Evolutionary conservation across 1,140 invertebrate genomes (phyloP).

Genomic region (Triops cancriformis): DNA sequence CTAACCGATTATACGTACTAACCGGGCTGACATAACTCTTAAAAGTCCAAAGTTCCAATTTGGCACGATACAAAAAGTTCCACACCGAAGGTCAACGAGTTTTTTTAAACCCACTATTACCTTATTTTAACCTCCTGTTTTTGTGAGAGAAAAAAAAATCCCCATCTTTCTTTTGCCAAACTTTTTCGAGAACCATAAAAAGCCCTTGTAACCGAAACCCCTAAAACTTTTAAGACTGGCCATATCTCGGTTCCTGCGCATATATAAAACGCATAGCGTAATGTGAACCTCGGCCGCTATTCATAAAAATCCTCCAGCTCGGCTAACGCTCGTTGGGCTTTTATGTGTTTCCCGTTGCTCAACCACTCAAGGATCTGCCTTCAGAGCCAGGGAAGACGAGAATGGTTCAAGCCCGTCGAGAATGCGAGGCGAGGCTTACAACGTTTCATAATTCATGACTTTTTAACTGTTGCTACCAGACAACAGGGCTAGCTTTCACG

Average conservation of each 20-base stretch:
- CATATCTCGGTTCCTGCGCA: neutral
- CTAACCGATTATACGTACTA: neutral
- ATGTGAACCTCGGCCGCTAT: neutral
- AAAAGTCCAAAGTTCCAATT: neutral
- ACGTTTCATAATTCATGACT: too few relatives aligned
- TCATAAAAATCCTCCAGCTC: neutral
- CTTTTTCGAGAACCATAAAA: neutral
- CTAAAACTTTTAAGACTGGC: neutral
- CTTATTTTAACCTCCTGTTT: too few relatives aligned
- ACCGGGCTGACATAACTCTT: neutral
- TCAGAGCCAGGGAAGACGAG: too few relatives aligned
- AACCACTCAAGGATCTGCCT: too few relatives aligned
- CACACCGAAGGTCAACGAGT: neutral
- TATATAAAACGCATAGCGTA: neutral
- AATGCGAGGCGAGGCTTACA: too few relatives aligned
- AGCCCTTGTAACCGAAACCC: neutral
- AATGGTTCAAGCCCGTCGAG: too few relatives aligned
- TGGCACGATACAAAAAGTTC: neutral
- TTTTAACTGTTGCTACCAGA: too few relatives aligned
- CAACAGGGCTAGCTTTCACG: too few relatives aligned
- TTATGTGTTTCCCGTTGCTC: neutral
- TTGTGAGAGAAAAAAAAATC: too few relatives aligned
- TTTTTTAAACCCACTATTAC: neutral
- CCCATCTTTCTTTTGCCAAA: neutral
- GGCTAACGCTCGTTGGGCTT: neutral